Base-by-base conservation (phyloP, 2,113 vertebrate genomes). In the Andinoacara biseriatus region DNA sequence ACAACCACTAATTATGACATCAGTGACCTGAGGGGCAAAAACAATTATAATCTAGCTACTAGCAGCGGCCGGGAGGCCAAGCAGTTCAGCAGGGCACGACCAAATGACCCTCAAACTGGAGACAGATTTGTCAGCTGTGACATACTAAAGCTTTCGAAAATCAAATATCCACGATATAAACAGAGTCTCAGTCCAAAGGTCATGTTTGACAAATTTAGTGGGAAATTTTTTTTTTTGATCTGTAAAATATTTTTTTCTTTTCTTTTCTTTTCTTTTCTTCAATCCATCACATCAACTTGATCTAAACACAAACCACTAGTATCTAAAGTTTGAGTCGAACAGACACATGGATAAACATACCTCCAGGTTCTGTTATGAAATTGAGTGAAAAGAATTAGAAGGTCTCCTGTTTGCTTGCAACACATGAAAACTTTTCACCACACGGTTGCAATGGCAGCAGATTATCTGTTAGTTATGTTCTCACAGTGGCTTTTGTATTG, bases 141-240 rank as follows among this genome's bases (percentile, higher is more conserved):
- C 15, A 49, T 9, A 26, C 43, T 20, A 69, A 69, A 26, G 63
- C 22, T 46, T 46, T 67, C 0, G 26, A 46, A 46, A 26, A 67
- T 67, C 22, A 15, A 49, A 67, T 49, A 49, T 67, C 40, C 40
- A 29, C 63, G 18, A 31, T 69, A 69, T 31, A 20, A 52, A 69
- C 24, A 2, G 10, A 49, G 1, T 69, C 24, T 18, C 43, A 29
- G 0, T 17, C 65, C 0, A 0, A 69, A 69, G 43, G 43, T 69
- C 43, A 29, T 49, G 15, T 49, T 49, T 69, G 65, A 49, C 40
- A 69, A 1, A 2, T 69, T 69, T 67, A 15, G 62, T 46, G 14
- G 63, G 3, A 40, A 67, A 63, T 22, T 40, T 35, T n/a, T n/a
- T n/a, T n/a, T n/a, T n/a, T n/a, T 40, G 13, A 63, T 63, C 35